These are phyloP conservation scores for Labeo rohita DNA, from an alignment of 2,113 vertebrate species.

Conservation along the genomic window DNA sequence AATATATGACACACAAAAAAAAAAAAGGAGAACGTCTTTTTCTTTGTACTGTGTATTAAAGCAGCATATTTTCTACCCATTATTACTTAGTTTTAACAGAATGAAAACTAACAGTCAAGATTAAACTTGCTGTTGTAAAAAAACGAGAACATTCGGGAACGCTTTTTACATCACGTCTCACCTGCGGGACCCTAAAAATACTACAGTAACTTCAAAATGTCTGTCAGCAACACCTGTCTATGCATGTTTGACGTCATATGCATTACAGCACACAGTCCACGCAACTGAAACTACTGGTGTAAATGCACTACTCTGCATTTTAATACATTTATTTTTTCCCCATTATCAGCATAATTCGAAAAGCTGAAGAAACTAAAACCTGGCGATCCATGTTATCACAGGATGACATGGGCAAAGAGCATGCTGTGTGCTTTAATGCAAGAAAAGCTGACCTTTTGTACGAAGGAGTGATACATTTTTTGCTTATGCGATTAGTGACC, in stretches of 20 bases:
- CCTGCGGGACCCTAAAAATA: background rate
- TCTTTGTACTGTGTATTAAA: background rate
- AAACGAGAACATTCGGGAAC: background rate
- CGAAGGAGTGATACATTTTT: background rate
- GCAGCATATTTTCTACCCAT: background rate
- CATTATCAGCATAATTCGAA: background rate
- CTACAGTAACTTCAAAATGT: background rate
- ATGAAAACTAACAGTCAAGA: background rate
- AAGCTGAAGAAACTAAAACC: background rate
- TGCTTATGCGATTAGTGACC: background rate
- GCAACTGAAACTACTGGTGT: background rate
- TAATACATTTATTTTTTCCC: background rate
- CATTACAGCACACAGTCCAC: background rate
- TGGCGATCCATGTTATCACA: background rate
- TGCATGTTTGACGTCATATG: background rate
- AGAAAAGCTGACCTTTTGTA: background rate
- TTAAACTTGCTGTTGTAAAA: background rate
- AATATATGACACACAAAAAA: too few species aligned
- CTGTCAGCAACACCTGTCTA: background rate
- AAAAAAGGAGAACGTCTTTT: background rate
- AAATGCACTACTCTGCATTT: background rate
- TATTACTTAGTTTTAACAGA: background rate
- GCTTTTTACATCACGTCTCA: background rate
- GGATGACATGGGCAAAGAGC: background rate
- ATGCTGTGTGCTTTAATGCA: background rate